Conservation (phyloP, 2,888 invertebrate genomes). For the Scaptomyza cyrtandrae region DNA sequence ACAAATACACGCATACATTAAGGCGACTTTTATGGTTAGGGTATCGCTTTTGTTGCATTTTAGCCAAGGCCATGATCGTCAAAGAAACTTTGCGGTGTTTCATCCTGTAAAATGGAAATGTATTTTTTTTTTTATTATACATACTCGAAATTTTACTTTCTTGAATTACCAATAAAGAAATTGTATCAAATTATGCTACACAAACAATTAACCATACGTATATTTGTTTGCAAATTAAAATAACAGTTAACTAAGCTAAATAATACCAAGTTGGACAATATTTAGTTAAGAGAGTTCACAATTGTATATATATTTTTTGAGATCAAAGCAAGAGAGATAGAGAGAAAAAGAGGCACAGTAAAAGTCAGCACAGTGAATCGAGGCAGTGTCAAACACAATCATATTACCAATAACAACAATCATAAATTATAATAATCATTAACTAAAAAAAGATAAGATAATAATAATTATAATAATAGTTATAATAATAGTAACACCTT, state of each 20-base stretch:
- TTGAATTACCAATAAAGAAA: conserved; percentile 26
- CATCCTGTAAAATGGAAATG: conserved; percentile 93
- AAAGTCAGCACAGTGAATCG: conserved; percentile 41
- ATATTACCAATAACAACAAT: conserved; percentile 40
- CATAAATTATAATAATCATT: conserved; percentile 12
- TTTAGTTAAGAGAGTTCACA: conserved; percentile 1
- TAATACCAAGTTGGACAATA: conserved; percentile 29
- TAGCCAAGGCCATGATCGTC: conserved; percentile 99
- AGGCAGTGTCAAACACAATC: conserved; percentile 41
- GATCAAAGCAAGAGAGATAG: conserved; percentile 30
- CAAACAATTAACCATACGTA: neutral
- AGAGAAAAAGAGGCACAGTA: conserved; percentile 22
- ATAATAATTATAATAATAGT: conserved; percentile 5
- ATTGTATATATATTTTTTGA: neutral
- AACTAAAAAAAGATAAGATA: conserved; percentile 13
- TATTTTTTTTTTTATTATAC: conserved; percentile 52
- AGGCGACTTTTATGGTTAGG: conserved; percentile 65
- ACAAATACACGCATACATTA: conserved; percentile 62
- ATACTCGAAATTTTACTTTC: conserved; percentile 7
- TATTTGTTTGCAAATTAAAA: conserved; percentile 5
- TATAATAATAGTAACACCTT: conserved; percentile 33
- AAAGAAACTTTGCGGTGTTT: conserved; percentile 99
- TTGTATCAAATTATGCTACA: conserved; percentile 5
- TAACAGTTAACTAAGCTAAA: conserved; percentile 29
- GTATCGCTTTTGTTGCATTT: conserved; percentile 66